Evolutionary conservation across 2,113 vertebrate species (phyloP).

Genomic region (Nannospalax galili): DNA sequence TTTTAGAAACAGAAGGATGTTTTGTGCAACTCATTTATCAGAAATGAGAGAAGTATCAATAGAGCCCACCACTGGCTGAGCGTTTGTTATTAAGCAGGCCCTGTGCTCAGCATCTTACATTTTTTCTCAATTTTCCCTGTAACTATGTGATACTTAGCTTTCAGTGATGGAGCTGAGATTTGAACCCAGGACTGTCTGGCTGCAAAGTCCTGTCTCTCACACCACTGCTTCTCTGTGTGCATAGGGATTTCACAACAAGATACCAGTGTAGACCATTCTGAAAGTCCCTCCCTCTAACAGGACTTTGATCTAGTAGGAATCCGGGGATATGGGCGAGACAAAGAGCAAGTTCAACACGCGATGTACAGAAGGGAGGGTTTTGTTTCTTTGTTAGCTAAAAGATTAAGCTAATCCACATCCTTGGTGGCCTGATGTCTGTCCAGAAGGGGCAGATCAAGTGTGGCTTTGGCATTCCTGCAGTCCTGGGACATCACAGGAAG

Average conservation of each 20-base stretch:
- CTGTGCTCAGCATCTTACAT: background rate
- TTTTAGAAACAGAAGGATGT: background rate
- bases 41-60: background rate
- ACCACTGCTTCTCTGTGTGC: background rate
- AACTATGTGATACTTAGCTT: background rate
- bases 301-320: too few species aligned
- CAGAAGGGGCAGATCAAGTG: background rate
- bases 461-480: background rate
- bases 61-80: background rate
- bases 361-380: background rate
- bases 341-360: background rate
- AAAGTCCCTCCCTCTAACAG: too few species aligned
- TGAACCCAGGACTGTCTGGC: background rate
- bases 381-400: background rate
- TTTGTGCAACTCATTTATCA: background rate
- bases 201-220: background rate
- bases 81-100: background rate
- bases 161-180: background rate
- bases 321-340: background rate
- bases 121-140: constrained; percentile 14
- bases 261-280: too few species aligned
- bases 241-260: too few species aligned
- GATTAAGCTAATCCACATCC: background rate
- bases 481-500: background rate
- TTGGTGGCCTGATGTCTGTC: background rate